These are phyloP conservation scores for Heliothis virescens DNA, from an alignment of 1,140 invertebrate species.

Conservation along the genomic window DNA sequence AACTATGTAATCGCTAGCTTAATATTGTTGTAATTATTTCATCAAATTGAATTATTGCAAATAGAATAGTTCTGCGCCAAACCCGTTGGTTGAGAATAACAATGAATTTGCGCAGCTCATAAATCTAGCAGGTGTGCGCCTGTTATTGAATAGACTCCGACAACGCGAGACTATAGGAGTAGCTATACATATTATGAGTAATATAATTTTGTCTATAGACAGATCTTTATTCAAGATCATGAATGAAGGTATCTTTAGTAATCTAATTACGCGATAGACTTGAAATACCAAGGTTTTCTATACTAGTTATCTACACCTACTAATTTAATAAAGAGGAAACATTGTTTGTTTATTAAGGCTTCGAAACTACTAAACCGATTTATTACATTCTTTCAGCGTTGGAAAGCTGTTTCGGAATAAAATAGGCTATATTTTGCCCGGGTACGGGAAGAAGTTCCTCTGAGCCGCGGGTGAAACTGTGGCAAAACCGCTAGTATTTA, in stretches of 20 bases:
- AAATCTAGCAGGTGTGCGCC: conserved; percentile 77
- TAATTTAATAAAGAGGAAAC: too few relatives aligned
- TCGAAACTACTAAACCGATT: too few relatives aligned
- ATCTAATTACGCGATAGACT: not conserved
- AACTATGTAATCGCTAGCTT: not conserved
- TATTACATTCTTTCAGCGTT: too few relatives aligned
- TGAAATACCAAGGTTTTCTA: not conserved
- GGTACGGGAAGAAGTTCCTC: too few relatives aligned
- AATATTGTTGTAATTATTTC: not conserved
- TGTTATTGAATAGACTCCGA: conserved; percentile 73
- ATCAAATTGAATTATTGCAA: conserved; percentile 11
- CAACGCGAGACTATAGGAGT: conserved; percentile 66
- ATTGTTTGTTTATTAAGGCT: too few relatives aligned
- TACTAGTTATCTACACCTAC: too few relatives aligned
- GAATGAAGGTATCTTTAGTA: conserved; percentile 8
- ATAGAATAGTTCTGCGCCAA: conserved; percentile 50
- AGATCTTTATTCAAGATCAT: conserved; percentile 49
- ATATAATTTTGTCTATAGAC: conserved; percentile 23
- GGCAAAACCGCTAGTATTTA: too few relatives aligned
- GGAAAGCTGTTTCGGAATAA: too few relatives aligned
- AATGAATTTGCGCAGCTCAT: conserved; percentile 79
- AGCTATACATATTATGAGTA: not conserved
- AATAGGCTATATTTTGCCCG: too few relatives aligned
- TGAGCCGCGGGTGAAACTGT: too few relatives aligned
- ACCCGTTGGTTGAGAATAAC: conserved; percentile 79